Evolutionary conservation across 2,888 invertebrate species (phyloP).

Genomic region (Steinernema carpocapsae): DNA sequence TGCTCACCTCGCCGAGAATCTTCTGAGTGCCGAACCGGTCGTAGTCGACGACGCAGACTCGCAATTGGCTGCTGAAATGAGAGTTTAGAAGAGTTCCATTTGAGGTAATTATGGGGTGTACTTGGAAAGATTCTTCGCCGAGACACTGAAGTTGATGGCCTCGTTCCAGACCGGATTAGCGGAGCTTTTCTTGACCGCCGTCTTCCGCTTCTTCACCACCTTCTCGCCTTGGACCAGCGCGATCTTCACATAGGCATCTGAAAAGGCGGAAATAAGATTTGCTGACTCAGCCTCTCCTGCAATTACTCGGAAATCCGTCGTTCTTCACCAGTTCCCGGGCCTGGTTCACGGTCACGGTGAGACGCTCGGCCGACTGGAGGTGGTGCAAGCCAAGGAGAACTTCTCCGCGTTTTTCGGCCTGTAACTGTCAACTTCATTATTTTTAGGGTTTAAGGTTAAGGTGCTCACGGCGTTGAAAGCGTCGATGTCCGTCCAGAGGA

Average conservation of each 20-base stretch:
- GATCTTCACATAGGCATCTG: constrained; percentile 73
- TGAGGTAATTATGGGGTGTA: background rate
- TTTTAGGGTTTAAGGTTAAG: background rate
- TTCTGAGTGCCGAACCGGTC: constrained; percentile 46
- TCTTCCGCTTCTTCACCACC: constrained; percentile 73
- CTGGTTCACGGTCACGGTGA: constrained; percentile 74
- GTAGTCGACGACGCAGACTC: constrained; percentile 47
- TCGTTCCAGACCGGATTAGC: constrained; percentile 74
- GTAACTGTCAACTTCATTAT: background rate
- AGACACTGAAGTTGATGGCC: constrained; percentile 72
- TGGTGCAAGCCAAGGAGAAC: constrained; percentile 74
- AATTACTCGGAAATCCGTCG: constrained; percentile 44
- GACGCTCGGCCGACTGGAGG: constrained; percentile 73
- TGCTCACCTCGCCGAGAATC: constrained; percentile 39
- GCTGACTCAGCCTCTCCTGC: background rate
- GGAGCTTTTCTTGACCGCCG: constrained; percentile 72
- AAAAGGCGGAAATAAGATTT: constrained; percentile 55
- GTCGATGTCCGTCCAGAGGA: constrained; percentile 48
- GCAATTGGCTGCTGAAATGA: constrained; percentile 48
- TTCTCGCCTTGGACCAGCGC: constrained; percentile 71
- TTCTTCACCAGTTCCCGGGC: constrained; percentile 71
- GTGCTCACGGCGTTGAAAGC: constrained; percentile 37
- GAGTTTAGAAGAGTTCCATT: background rate
- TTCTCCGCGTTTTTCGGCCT: constrained; percentile 69
- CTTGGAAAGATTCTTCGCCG: constrained; percentile 40